phyloP scores from a whole-genome alignment of 2,113 vertebrate species.

The Gorilla gorilla region DNA sequence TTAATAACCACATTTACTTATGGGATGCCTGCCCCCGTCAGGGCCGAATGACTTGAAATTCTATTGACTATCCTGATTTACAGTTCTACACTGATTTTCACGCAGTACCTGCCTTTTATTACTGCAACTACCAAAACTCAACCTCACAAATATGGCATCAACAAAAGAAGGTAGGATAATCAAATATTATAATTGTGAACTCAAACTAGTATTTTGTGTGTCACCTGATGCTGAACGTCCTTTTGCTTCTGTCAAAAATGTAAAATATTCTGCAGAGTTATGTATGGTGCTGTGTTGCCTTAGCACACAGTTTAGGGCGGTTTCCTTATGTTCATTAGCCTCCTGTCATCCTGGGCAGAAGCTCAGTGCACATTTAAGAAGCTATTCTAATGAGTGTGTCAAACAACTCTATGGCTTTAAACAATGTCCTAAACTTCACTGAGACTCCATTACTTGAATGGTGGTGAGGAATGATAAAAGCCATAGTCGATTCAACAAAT shows the following conservation, averaged over 20 bases:
- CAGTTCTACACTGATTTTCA: background rate
- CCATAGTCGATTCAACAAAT: background rate
- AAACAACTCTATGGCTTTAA: background rate
- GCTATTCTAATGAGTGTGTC: background rate
- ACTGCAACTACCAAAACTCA: background rate
- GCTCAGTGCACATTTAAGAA: background rate
- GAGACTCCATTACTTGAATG: background rate
- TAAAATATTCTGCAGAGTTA: background rate
- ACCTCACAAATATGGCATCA: background rate
- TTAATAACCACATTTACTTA: background rate
- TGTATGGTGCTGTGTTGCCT: background rate
- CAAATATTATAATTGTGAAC: background rate
- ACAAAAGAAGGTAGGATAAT: background rate
- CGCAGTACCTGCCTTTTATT: background rate
- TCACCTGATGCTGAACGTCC: background rate
- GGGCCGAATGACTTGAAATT: background rate
- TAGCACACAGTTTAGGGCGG: background rate
- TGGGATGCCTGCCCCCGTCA: rapidly evolving
- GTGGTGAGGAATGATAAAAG: background rate
- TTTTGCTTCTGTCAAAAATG: background rate
- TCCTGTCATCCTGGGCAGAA: background rate
- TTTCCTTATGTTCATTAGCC: background rate
- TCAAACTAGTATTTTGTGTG: background rate
- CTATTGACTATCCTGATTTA: background rate
- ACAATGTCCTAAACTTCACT: background rate